Percentiles rank a stretch among this genome's conserved stretches.
Evolutionary conservation across 2,113 vertebrate genomes (phyloP).

Genomic region (Mormoops blainvillei): DNA sequence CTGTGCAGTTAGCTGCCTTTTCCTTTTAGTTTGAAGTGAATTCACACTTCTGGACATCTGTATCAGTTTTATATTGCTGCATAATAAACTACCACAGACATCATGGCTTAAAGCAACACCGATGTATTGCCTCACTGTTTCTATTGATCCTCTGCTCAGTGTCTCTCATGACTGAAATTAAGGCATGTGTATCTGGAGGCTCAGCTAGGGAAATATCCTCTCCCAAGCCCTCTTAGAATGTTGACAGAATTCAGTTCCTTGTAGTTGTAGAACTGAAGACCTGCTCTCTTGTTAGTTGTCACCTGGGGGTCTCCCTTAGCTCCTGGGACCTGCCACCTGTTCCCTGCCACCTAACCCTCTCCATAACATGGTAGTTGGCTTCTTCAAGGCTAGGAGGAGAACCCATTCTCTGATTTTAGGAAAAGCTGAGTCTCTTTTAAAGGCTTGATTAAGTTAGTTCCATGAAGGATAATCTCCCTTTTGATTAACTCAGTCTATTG

Average conservation of each 20-base stretch:
- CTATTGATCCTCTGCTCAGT: not conserved
- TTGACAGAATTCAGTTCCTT: not conserved
- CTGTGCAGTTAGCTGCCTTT: not conserved
- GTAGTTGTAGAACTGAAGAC: not conserved
- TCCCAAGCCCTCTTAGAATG: not conserved
- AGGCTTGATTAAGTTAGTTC: not conserved
- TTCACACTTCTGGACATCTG: not conserved
- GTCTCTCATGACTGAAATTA: not conserved
- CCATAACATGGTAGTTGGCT: not conserved
- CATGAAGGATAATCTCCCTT: too few species aligned
- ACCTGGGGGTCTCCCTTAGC: not conserved
- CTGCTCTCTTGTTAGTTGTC: not conserved
- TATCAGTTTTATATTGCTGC: not conserved
- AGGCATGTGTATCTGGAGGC: not conserved
- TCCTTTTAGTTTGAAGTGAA: not conserved
- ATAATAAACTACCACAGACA: not conserved
- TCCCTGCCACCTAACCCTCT: fast-evolving
- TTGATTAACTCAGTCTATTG: not conserved
- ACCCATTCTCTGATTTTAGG: not conserved
- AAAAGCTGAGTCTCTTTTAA: not conserved
- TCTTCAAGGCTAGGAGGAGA: not conserved
- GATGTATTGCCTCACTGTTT: not conserved
- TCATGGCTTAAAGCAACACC: not conserved
- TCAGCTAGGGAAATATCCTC: not conserved
- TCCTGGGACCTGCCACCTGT: not conserved